Evolutionary conservation across 2,113 vertebrate genomes (phyloP).

Genomic region (Muntiacus muntjak): DNA sequence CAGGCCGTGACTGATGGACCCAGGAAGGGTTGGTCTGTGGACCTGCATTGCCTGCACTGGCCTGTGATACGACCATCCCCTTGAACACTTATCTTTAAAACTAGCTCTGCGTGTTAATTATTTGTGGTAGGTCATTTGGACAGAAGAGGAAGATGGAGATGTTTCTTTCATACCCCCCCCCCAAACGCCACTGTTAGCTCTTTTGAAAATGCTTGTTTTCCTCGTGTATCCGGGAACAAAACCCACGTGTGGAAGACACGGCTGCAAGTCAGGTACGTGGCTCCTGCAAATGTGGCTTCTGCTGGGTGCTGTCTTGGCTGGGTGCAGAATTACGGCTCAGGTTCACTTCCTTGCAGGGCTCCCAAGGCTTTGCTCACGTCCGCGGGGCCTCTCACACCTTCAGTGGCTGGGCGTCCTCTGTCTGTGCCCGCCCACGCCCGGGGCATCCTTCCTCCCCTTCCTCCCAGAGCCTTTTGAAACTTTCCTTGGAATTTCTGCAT

Average conservation of each 20-base stretch:
- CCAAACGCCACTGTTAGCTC: not conserved
- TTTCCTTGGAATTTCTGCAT: rapidly evolving
- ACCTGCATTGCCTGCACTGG: rapidly evolving
- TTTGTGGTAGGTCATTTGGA: too few species aligned
- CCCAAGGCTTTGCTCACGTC: rapidly evolving
- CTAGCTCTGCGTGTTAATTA: rapidly evolving
- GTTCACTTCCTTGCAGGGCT: rapidly evolving
- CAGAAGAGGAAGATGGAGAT: not conserved
- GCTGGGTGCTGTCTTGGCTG: not conserved
- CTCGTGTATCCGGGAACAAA: not conserved
- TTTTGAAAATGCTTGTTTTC: not conserved
- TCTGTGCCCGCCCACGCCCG: rapidly evolving
- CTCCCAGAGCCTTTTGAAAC: too few species aligned
- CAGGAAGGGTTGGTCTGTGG: not conserved
- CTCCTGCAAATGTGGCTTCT: rapidly evolving
- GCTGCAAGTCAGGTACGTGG: rapidly evolving
- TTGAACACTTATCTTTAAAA: not conserved
- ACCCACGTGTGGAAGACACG: rapidly evolving
- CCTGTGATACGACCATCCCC: rapidly evolving
- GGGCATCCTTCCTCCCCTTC: not conserved
- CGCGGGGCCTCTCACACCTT: rapidly evolving
- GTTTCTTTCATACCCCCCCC: rapidly evolving
- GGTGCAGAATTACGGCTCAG: not conserved
- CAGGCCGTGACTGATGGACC: rapidly evolving
- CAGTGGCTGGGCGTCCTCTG: rapidly evolving